Evolutionary conservation across 53 echinoderm and acorn worm species (phyloP).

Genomic region (Temnopleurus reevesii): DNA sequence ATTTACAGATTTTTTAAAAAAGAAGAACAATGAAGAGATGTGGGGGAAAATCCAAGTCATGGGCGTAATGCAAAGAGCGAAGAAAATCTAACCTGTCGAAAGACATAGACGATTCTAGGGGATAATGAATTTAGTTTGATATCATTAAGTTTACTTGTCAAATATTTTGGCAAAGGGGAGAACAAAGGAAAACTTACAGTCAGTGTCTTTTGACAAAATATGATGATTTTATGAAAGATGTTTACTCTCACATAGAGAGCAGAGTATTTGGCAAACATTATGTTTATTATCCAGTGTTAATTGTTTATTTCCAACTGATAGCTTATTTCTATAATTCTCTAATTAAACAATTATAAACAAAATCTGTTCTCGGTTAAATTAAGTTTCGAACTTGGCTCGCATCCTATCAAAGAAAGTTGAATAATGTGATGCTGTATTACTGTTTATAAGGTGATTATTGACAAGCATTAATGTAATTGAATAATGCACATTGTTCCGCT

Average conservation of each 20-base stretch:
- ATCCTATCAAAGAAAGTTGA: too few relatives aligned
- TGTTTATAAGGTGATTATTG: too few relatives aligned
- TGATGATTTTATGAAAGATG: background rate
- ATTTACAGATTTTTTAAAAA: too few relatives aligned
- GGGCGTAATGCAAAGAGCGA: background rate
- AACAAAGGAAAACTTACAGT: too few relatives aligned
- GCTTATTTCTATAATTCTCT: background rate
- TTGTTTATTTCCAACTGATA: background rate
- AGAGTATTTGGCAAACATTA: background rate
- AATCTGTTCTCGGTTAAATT: too few relatives aligned
- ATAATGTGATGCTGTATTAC: too few relatives aligned
- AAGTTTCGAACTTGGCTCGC: too few relatives aligned
- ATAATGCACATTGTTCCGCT: too few relatives aligned
- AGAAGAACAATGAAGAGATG: too few relatives aligned
- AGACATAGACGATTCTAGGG: background rate
- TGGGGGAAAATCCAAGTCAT: too few relatives aligned
- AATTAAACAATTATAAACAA: too few relatives aligned
- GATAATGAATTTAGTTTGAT: background rate
- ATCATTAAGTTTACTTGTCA: background rate
- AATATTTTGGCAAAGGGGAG: background rate
- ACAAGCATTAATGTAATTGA: too few relatives aligned
- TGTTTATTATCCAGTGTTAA: background rate
- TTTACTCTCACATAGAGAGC: background rate
- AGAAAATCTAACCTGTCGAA: background rate
- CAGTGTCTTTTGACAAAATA: background rate